Evolutionary conservation across 2,797 vertebrate species (phyloP), one percentile per base, ranked within the genome.

Genomic region (Percopsis omiscomaycus): DNA sequence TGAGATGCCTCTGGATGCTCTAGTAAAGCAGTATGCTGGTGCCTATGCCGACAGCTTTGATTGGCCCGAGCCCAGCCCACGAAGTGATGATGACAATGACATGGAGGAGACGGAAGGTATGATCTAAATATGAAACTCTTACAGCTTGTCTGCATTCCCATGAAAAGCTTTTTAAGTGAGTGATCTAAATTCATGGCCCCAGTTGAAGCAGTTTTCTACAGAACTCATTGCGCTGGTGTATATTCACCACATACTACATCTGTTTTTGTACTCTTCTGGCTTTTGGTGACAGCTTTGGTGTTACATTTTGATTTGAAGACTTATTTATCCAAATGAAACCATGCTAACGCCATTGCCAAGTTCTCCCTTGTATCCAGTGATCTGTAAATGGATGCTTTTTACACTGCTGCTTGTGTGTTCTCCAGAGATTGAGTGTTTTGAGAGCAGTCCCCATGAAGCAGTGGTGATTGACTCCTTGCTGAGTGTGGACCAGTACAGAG

Each of bases 1-100:
- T 82, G 96, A 98, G 81, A 81, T 97, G 82, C 94, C 97, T 50
- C 80, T 99, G 77, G 93, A 95, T 74, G 91, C 94, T 58, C 79
- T 99, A 88, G 75, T 94, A 62, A 97, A 96, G 87, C 92, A 95
- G 78, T 98, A 98, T 13, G 95, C 96, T 73, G 96, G 96, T 5
- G 97, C 97, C 68, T 98, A 98, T 57, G 88, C 92, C 50, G 95
- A 96, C 15, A 85, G 81, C 68, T 96, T 95, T 78, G 91, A 95
- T 58, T 98, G 96, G 96, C 95, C 96, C 3, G 94, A 94, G 55
- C 93, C 92, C 0, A 89, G 90, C 59, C 88, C 85, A 46, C 92
- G 86, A n/a, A 92, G 85, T 57, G 95, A 96, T 48, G 94, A 95
- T 16, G 94, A 95, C 45, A 94, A 95, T 47, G 90, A 89, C 54